These are phyloP conservation scores for Aplysia californica DNA, from an alignment of 1,140 invertebrate species.

Conservation along the genomic window DNA sequence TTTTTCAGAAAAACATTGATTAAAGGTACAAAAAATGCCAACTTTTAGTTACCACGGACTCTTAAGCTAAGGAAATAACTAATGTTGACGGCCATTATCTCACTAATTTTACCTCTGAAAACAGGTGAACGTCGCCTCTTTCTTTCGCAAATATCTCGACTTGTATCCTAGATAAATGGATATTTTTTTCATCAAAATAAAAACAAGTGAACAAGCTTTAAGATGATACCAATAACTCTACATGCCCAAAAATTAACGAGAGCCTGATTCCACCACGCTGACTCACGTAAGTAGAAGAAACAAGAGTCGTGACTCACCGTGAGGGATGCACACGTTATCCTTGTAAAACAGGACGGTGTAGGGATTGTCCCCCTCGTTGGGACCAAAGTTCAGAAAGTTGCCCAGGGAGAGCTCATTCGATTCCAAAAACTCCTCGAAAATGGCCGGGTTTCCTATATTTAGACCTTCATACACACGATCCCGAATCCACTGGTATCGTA, in stretches of 20 bases:
- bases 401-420: not conserved
- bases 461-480: constrained; percentile 19
- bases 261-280: not conserved
- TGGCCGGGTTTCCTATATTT: not conserved
- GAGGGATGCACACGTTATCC: not conserved
- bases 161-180: not conserved
- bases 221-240: not conserved
- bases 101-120: no score
- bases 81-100: no score
- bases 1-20: no score
- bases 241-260: not conserved
- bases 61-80: no score
- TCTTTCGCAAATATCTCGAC: no score
- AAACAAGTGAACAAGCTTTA: not conserved
- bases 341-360: constrained; percentile 11
- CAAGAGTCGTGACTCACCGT: no score
- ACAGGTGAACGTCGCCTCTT: no score
- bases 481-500: constrained; percentile 19
- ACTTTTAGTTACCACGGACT: no score
- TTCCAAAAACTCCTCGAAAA: constrained; percentile 19
- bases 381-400: constrained; percentile 11
- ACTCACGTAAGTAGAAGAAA: no score
- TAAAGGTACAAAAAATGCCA: no score
- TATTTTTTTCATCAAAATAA: not conserved
- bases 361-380: not conserved